Base-by-base conservation (phyloP, 2,113 vertebrate species). In the Pomatostomus ruficeps region DNA sequence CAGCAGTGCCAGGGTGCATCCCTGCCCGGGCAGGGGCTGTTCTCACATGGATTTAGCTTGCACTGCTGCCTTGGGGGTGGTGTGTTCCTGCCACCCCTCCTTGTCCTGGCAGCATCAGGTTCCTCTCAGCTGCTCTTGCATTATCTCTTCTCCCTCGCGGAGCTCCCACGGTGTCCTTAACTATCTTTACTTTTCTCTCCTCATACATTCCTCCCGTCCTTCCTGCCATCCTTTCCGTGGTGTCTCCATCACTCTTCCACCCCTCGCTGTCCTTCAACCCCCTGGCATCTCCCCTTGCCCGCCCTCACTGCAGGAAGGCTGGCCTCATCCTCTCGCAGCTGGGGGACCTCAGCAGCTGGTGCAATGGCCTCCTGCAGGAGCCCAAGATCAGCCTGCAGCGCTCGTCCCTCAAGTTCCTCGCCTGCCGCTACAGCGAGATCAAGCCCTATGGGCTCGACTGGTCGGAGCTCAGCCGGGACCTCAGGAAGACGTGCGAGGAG, bases 381-480 rank as follows among this genome's bases (percentile, higher is more conserved):
- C 98, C 99, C 43, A 99, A 99, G 98, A 99, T 99, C 46, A 98
- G 98, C 88, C 98, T 99, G 28, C 98, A 99, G 40, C 98, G 99
- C 54, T 97, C 98, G 2, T 98, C 99, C 13, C 98, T 99, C 88
- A 99, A 98, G 95, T 99, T 98, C 97, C 98, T 99, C 16, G 98
- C 99, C 79, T 99, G 99, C 94, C 99, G 99, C 78, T 99, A 99
- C 98, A 99, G 99, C 1, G 99, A 99, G 97, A 99, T 99, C 96
- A 99, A 99, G 95, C 98, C 98, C 62, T 99, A 99, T 5, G 98
- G 99, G 72, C 97, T 99, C 11, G 98, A 99, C 97, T 99, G 99
- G 99, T 98, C 98, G 1, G 98, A 99, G 95, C 98, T 99, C 94
- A 98, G 98, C 92, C 98, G 98, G 52, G 99, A 99, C 93, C 98